These are phyloP conservation scores for Agrochola lychnidis DNA, from an alignment of 2,888 invertebrate genomes.

Conservation along the genomic window DNA sequence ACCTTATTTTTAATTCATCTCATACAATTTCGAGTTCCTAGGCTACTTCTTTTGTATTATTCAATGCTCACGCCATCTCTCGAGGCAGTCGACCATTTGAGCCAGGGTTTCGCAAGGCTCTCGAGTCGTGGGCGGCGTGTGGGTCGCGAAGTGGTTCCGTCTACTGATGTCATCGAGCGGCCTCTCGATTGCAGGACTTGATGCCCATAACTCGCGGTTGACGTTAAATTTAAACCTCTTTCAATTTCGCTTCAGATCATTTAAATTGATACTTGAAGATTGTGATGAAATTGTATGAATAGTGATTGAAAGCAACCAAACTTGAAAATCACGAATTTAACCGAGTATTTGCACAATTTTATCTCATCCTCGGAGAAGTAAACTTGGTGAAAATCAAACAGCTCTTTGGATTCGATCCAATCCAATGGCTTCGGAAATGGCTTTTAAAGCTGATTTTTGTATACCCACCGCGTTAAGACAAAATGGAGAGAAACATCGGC, in stretches of 20 bases:
- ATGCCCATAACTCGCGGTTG: slow-evolving; percentile 61
- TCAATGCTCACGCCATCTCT: slow-evolving; percentile 57
- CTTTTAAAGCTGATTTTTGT: slow-evolving; percentile 41
- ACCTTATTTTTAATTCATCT: background rate
- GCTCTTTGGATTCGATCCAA: slow-evolving; percentile 44
- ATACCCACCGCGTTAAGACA: slow-evolving; percentile 7
- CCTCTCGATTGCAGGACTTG: slow-evolving; percentile 68
- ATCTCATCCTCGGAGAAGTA: slow-evolving; percentile 10
- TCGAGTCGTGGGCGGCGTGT: slow-evolving; percentile 81
- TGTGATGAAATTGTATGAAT: slow-evolving; percentile 6
- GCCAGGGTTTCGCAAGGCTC: slow-evolving; percentile 85
- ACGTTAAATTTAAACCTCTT: slow-evolving; percentile 46
- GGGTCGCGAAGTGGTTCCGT: slow-evolving; percentile 84
- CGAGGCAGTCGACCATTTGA: slow-evolving; percentile 54
- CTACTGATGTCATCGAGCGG: slow-evolving; percentile 86
- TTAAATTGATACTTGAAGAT: slow-evolving; percentile 6
- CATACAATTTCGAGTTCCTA: background rate
- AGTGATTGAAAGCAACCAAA: slow-evolving; percentile 6
- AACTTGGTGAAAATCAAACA: slow-evolving; percentile 33
- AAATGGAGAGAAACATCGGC: slow-evolving; percentile 10
- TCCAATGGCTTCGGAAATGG: slow-evolving; percentile 40
- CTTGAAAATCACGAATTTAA: background rate
- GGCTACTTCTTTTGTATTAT: slow-evolving; percentile 16
- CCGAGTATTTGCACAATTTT: slow-evolving; percentile 17
- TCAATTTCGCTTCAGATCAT: slow-evolving; percentile 32